These are phyloP conservation scores for Telmatochromis sp. DNA, from an alignment of 2,113 vertebrate genomes.

Conservation along the genomic window DNA sequence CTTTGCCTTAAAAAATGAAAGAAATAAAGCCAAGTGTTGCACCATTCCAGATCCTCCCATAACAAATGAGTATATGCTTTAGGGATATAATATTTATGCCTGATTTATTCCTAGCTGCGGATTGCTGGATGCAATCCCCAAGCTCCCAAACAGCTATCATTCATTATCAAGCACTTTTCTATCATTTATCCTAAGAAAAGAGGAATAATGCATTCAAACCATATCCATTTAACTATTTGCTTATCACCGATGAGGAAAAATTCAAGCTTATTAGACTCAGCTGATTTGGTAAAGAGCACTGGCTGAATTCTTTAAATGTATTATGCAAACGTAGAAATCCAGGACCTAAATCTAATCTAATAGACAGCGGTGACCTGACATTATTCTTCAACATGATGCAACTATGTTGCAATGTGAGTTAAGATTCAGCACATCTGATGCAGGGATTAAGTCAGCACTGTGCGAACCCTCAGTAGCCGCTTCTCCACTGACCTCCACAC, in stretches of 20 bases:
- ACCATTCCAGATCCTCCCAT: background rate
- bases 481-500: background rate
- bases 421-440: background rate
- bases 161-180: background rate
- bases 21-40: background rate
- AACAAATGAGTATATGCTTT: background rate
- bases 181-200: background rate
- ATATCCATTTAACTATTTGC: background rate
- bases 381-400: constrained; percentile 44
- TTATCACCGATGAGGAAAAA: background rate
- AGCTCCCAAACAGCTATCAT: background rate
- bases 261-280: background rate
- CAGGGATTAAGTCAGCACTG: constrained; percentile 9
- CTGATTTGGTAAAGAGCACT: background rate
- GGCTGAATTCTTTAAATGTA: background rate
- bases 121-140: background rate
- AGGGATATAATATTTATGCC: background rate
- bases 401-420: constrained; percentile 38
- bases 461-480: background rate
- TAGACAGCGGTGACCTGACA: constrained; percentile 1
- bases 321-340: background rate
- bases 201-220: background rate
- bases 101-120: background rate
- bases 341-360: background rate
- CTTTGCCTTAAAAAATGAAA: background rate